These are phyloP conservation scores for Arothron firmamentum DNA, from an alignment of 2,113 vertebrate genomes.

Conservation along the genomic window DNA sequence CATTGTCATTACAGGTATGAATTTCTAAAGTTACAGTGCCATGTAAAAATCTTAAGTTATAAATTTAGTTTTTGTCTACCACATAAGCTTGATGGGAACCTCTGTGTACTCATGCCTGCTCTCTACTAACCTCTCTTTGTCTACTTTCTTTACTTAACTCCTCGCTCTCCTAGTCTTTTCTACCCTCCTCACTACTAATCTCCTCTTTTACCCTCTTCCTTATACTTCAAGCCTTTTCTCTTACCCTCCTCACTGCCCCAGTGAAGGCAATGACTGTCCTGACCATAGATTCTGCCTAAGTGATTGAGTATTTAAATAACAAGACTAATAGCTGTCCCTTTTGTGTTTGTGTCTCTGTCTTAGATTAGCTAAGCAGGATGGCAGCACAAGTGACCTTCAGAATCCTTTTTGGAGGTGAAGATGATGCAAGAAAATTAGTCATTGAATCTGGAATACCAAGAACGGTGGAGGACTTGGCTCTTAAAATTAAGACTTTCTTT, in stretches of 20 bases:
- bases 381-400: neutral
- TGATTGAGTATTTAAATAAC: neutral
- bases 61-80: too few species aligned
- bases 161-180: neutral
- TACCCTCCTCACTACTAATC: too few species aligned
- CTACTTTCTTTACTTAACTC: neutral
- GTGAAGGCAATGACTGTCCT: too few species aligned
- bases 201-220: too few species aligned
- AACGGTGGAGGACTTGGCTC: neutral
- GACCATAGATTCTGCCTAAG: too few species aligned
- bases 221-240: too few species aligned
- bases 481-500: slow-evolving; percentile 1
- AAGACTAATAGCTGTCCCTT: neutral
- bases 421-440: neutral
- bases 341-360: neutral
- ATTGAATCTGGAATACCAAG: slow-evolving; percentile 1
- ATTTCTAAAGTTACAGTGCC: neutral
- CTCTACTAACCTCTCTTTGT: neutral
- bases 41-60: neutral
- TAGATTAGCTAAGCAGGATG: neutral
- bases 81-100: too few species aligned
- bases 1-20: neutral
- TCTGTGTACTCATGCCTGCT: too few species aligned
- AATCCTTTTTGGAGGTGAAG: slow-evolving; percentile 1
- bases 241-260: too few species aligned